Base-by-base conservation (phyloP, 2,113 vertebrate species). In the Tragelaphus imberbis region DNA sequence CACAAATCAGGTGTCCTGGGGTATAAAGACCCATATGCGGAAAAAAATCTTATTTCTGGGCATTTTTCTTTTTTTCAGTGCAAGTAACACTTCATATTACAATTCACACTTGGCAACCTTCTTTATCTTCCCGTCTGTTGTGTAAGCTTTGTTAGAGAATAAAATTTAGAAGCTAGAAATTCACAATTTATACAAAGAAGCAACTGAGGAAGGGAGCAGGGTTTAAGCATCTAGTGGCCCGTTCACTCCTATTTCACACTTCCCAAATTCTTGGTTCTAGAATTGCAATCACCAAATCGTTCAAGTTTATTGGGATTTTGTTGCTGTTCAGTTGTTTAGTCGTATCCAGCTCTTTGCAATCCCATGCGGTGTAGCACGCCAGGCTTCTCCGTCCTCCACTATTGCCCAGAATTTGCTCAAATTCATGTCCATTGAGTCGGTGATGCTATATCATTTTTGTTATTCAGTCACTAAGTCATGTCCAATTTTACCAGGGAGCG, bases 341-440 rank as follows among this genome's bases (percentile, higher is more conserved):
- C 21, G 0, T 13, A 12, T 25, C 36, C 2, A 40, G 3, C 21
- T 40, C 68, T 40, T 75, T 40, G 68, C 2, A 2, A 75, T 10
- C 10, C 68, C 36, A 13, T 75, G 68, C 36, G 40, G 19, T 1
- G 0, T 3, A 40, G 68, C 68, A 23, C 0, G 1, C 68, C 68
- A 40, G 68, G n/a, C 68, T 25, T 75, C 36, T 40, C 68, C 11
- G 1, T 75, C 36, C 68, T 75, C 36, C 68, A 75, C 21, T 75
- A 2, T 40, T 40, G 23, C 19, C 68, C n/a, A 75, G 19, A 75
- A 75, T 75, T 75, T 25, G 68, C 68, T 75, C 68, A 75, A 40
- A 40, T 40, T 75, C 36, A 75, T 0, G 11, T 75, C 68, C 68
- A 40, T 75, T 40, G 68, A 40, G 36, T 75, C 2, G 0, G 19